A percentile compares a stretch with the other conserved stretches of the same genome.
Conservation (phyloP, 2,888 invertebrate species). For the Arrhopalites spinosus region DNA sequence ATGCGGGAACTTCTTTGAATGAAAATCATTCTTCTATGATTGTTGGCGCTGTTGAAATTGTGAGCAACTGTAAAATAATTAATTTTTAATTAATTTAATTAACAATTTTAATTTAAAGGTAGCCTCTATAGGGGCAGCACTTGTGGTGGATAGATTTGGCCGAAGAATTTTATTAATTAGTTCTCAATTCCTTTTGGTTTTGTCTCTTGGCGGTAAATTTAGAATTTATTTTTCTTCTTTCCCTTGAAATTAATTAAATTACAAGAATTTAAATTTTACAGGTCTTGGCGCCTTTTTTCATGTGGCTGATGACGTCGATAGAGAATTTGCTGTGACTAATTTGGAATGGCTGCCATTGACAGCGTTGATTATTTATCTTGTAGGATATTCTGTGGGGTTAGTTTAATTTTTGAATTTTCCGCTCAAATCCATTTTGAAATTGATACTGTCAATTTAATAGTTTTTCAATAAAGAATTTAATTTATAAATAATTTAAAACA, state of each 20-base stretch:
- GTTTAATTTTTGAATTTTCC: no score
- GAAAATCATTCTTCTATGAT: conserved; percentile 70
- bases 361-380: conserved; percentile 67
- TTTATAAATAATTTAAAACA: background rate
- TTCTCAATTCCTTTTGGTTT: conserved; percentile 65
- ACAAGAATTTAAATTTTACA: no score
- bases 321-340: conserved; percentile 61
- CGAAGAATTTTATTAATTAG: conserved; percentile 67
- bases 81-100: no score
- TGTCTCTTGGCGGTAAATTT: conserved; percentile 62
- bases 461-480: no score
- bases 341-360: conserved; percentile 66
- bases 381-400: conserved; percentile 77
- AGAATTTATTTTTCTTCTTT: no score
- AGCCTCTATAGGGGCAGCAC: conserved; percentile 65
- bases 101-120: no score
- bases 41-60: conserved; percentile 79
- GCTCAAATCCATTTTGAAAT: no score
- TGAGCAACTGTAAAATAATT: no score
- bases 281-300: conserved; percentile 65
- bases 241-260: no score
- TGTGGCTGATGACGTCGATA: conserved; percentile 61
- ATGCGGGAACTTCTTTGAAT: conserved; percentile 37
- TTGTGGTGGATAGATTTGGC: conserved; percentile 68
- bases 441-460: no score